phyloP scores from a whole-genome alignment of 2,888 invertebrate genomes.

The Polydrusus pterygomalis region DNA sequence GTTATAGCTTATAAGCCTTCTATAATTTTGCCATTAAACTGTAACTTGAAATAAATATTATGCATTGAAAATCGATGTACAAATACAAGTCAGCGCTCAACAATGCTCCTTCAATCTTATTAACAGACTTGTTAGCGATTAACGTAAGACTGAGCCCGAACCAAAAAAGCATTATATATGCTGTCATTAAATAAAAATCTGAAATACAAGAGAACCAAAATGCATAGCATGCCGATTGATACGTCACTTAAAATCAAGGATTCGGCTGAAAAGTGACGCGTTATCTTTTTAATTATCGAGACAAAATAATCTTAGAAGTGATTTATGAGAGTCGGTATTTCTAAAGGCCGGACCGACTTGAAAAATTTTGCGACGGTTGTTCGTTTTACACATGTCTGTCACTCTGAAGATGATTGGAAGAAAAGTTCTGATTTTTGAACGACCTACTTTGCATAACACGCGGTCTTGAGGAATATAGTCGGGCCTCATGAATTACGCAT shows the following conservation, averaged over 20 bases:
- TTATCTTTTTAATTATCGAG: conserved; percentile 49
- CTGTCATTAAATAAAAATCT: not conserved
- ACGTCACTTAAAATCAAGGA: conserved; percentile 43
- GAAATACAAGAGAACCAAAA: not conserved
- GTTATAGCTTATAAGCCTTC: too few relatives aligned
- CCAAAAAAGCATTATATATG: not conserved
- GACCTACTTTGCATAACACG: conserved; percentile 31
- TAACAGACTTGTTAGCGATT: too few relatives aligned
- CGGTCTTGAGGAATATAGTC: conserved; percentile 7
- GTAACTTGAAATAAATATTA: too few relatives aligned
- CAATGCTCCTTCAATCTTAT: too few relatives aligned
- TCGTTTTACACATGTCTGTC: conserved; percentile 38
- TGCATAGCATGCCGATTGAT: conserved; percentile 33
- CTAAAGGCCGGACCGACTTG: not conserved
- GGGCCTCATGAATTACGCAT: conserved; percentile 11
- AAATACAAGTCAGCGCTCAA: too few relatives aligned
- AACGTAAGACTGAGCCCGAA: too few relatives aligned
- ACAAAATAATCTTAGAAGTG: conserved; percentile 40
- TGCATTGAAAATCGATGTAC: too few relatives aligned
- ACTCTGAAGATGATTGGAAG: conserved; percentile 24
- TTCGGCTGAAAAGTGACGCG: conserved; percentile 34
- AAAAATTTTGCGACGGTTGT: conserved; percentile 38
- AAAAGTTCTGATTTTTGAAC: conserved; percentile 1
- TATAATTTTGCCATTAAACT: too few relatives aligned
- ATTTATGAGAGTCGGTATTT: conserved; percentile 42